These are phyloP conservation scores for Gymnarchus niloticus DNA, from an alignment of 2,113 vertebrate genomes.

Conservation along the genomic window DNA sequence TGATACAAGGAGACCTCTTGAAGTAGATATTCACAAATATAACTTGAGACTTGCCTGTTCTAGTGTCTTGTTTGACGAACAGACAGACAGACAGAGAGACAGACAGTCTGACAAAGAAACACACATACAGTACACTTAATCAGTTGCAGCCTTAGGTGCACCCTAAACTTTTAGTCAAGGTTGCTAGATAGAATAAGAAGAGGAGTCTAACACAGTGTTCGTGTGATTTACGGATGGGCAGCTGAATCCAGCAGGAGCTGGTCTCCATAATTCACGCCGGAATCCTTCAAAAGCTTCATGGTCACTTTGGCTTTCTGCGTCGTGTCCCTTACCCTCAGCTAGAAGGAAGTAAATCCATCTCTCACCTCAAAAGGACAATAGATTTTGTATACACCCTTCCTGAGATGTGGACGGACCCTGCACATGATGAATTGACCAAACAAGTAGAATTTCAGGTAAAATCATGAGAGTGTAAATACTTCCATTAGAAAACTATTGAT, in stretches of 20 bases:
- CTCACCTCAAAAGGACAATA: neutral
- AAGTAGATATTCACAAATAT: neutral
- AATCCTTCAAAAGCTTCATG: neutral
- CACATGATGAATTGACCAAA: neutral
- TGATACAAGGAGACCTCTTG: neutral
- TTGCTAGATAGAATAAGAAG: neutral
- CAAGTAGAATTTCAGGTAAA: neutral
- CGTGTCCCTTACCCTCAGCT: neutral
- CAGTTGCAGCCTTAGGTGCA: neutral
- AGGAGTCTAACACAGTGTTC: neutral
- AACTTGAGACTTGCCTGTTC: neutral
- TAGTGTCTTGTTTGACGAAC: neutral
- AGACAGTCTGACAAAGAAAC: neutral
- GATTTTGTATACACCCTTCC: neutral
- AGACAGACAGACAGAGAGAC: neutral
- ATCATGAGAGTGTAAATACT: constrained; percentile 2
- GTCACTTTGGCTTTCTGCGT: neutral
- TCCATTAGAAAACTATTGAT: neutral
- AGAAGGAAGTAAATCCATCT: neutral
- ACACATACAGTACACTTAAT: neutral
- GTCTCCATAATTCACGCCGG: neutral
- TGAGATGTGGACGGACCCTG: neutral
- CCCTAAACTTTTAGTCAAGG: neutral
- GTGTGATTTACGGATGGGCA: constrained; percentile 6
- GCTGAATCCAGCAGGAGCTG: neutral